phyloP scores from a whole-genome alignment of 2,797 vertebrate genomes.

The Rhincodon typus region DNA sequence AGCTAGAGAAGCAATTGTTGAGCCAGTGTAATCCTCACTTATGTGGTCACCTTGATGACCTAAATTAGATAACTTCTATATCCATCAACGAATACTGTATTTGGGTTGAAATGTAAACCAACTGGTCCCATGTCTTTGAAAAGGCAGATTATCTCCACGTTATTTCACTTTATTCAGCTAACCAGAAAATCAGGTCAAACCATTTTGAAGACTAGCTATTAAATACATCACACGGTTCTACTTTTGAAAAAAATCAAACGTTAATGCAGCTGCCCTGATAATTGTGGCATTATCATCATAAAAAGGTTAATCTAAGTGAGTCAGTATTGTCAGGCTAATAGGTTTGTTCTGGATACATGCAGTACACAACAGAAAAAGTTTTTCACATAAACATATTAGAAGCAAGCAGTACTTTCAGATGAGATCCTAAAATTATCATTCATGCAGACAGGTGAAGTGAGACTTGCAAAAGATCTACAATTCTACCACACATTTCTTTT shows the following conservation, averaged over 20 bases:
- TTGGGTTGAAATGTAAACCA: not conserved
- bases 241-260: not conserved
- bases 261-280: slow-evolving; percentile 23
- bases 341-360: not conserved
- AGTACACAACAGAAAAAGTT: not conserved
- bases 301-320: slow-evolving; percentile 32
- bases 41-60: not conserved
- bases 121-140: not conserved
- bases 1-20: not conserved
- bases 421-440: slow-evolving; percentile 6
- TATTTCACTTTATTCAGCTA: slow-evolving; percentile 13
- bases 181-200: slow-evolving; percentile 24
- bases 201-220: slow-evolving; percentile 18
- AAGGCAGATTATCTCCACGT: not conserved
- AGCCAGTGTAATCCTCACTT: not conserved
- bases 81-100: not conserved
- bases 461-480: not conserved
- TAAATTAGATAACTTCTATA: not conserved
- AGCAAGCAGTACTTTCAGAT: slow-evolving; percentile 23
- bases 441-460: not conserved
- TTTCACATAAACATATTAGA: not conserved
- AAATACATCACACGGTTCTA: not conserved
- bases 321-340: slow-evolving; percentile 25
- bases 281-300: not conserved
- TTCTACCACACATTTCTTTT: not conserved